A percentile compares a stretch with the other conserved stretches of the same genome.
phyloP scores from a whole-genome alignment of 2,797 vertebrate genomes.

The Acanthis flammea region DNA sequence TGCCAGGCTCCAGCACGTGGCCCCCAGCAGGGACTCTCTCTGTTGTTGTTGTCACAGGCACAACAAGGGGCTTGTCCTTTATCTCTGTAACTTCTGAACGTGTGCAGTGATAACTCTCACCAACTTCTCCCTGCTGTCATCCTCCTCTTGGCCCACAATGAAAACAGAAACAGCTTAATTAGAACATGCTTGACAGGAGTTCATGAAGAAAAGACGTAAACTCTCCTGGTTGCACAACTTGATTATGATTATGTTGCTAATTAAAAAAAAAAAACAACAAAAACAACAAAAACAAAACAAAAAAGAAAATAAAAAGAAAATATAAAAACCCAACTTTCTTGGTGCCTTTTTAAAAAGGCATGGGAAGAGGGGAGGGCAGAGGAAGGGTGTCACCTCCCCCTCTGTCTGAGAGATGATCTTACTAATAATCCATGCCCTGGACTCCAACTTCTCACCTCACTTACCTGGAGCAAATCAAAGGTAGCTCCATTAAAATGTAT shows the following conservation, averaged over 20 bases:
- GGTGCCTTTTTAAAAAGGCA: background rate
- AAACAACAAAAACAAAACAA: too few species aligned
- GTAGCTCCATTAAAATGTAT: constrained; percentile 9
- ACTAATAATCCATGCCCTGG: background rate
- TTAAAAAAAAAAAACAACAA: background rate
- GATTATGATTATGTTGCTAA: background rate
- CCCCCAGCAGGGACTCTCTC: background rate
- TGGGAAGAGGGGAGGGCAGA: background rate
- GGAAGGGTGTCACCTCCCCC: background rate
- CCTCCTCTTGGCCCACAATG: background rate
- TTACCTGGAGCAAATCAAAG: constrained; percentile 8
- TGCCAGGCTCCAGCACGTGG: background rate
- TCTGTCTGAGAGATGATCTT: background rate
- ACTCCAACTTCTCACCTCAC: background rate
- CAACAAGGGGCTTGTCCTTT: constrained; percentile 16
- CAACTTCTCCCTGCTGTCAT: constrained; percentile 30
- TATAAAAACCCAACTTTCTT: background rate
- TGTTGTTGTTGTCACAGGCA: constrained; percentile 21
- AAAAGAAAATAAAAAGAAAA: too few species aligned
- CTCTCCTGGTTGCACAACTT: background rate
- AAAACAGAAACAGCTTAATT: constrained; percentile 22
- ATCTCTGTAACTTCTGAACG: constrained; percentile 20
- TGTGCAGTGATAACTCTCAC: constrained; percentile 1
- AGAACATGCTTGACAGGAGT: background rate
- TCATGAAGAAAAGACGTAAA: background rate